Evolutionary conservation across 1,140 invertebrate genomes (phyloP), one percentile per base, ranked within the genome.

Genomic region (Cotesia chilonis): DNA sequence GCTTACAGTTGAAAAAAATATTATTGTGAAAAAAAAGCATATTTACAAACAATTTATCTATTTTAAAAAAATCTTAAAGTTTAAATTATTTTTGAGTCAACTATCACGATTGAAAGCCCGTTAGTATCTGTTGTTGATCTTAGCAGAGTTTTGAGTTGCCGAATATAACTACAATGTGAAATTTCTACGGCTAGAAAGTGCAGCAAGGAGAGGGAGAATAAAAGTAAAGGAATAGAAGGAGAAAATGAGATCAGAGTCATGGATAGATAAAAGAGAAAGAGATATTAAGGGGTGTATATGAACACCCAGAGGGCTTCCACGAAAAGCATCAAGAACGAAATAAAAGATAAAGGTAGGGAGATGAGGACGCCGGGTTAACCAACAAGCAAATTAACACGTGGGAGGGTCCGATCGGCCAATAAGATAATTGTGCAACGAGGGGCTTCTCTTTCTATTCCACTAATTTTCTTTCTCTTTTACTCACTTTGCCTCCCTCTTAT

Each of bases 381-480:
- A 87, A 86, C 84, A 87, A 86, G 85, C 84, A 86, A 87, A 87
- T 86, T 87, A 87, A 86, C 85, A 86, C 84, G 84, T 82, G 80
- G 81, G 82, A 82, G 81, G 81, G 79, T 79, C 78, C 76, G 82
- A 84, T 84, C 80, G 78, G 75, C 76, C 78, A 84, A 78, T 79
- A 74, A 80, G 85, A 87, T 86, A 83, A 84, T 82, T 83, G 81
- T 78, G 81, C 78, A 74, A 73, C 74, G 65, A 69, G 72, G 66
- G 68, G 68, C 68, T 71, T 57, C 74, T 68, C 68, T 35, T 55
- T 61, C 68, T 63, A 36, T 72, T 65, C 64, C 41, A 55, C 7
- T 54, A 71, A 41, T 67, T n/a, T 61, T 2, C 54, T 54, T 17
- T 52, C 55, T 47, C 69, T 41, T 17, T 54, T 38, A 41, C 9